phyloP scores from a whole-genome alignment of 2,888 invertebrate species.

The Gymnocheta viridis region DNA sequence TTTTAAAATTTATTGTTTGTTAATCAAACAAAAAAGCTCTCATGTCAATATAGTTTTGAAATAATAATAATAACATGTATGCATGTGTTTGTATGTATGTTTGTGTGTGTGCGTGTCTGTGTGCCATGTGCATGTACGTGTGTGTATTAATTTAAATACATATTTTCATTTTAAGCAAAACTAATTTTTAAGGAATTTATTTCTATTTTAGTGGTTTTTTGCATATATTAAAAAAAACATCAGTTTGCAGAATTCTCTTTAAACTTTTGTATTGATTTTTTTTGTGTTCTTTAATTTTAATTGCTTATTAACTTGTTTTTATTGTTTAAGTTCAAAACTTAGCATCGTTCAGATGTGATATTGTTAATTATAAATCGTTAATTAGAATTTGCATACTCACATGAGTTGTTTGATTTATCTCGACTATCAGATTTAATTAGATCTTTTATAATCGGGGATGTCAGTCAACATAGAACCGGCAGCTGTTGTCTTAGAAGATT shows the following conservation, averaged over 20 bases:
- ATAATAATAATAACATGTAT: slow-evolving; percentile 9
- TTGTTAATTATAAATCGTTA: slow-evolving; percentile 8
- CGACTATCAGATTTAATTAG: not conserved
- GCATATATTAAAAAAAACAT: not conserved
- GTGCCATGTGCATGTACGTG: no score
- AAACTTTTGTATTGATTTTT: not conserved
- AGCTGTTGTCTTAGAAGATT: not conserved
- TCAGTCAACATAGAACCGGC: not conserved
- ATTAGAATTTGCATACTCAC: slow-evolving; percentile 6
- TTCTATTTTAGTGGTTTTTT: not conserved
- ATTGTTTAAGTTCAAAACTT: not conserved
- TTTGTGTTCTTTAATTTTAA: not conserved
- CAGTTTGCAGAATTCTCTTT: not conserved
- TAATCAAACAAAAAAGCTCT: not conserved
- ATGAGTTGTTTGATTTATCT: not conserved
- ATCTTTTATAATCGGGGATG: not conserved
- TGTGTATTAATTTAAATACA: no score
- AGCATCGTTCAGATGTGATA: not conserved
- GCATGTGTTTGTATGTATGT: no score
- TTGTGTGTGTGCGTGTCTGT: no score
- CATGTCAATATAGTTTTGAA: slow-evolving; percentile 31
- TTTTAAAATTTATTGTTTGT: not conserved
- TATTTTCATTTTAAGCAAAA: not conserved
- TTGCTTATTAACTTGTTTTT: not conserved
- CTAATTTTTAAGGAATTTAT: not conserved